A percentile compares a stretch with the other conserved stretches of the same genome.
These are phyloP conservation scores for Monochamus saltuarius DNA, from an alignment of 1,140 invertebrate genomes.

Conservation along the genomic window DNA sequence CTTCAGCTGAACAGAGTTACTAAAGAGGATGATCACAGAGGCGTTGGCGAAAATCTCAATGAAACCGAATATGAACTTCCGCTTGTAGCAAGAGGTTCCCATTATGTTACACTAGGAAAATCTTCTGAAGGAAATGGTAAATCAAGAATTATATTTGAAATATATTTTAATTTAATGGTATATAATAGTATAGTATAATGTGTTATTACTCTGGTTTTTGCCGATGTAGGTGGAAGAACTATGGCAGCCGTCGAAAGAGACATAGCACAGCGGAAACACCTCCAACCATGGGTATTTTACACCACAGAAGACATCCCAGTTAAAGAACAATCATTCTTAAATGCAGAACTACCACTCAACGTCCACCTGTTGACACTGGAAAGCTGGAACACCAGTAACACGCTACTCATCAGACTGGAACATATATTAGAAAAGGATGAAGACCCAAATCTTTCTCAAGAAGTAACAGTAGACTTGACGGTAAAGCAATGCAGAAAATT, in stretches of 20 bases:
- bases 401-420: slow-evolving; percentile 67
- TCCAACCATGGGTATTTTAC: background rate
- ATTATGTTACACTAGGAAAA: background rate
- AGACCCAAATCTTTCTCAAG: slow-evolving; percentile 57
- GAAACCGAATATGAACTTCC: background rate
- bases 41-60: background rate
- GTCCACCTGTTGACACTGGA: slow-evolving; percentile 73
- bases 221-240: background rate
- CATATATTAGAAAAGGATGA: slow-evolving; percentile 69
- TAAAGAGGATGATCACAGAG: background rate
- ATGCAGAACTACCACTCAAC: slow-evolving; percentile 59
- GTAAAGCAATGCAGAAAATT: slow-evolving; percentile 1
- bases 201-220: background rate
- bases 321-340: slow-evolving; percentile 1
- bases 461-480: slow-evolving; percentile 55
- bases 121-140: background rate
- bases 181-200: too few species aligned
- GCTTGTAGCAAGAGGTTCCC: background rate
- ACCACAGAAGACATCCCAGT: background rate
- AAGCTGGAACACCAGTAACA: slow-evolving; percentile 54
- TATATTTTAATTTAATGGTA: too few species aligned
- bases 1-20: background rate
- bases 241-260: background rate
- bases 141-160: too few species aligned
- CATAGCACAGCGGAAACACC: background rate